Percentiles rank a stretch among this genome's conserved stretches.
Conservation (phyloP, 2,797 vertebrate genomes). For the Netta rufina region DNA sequence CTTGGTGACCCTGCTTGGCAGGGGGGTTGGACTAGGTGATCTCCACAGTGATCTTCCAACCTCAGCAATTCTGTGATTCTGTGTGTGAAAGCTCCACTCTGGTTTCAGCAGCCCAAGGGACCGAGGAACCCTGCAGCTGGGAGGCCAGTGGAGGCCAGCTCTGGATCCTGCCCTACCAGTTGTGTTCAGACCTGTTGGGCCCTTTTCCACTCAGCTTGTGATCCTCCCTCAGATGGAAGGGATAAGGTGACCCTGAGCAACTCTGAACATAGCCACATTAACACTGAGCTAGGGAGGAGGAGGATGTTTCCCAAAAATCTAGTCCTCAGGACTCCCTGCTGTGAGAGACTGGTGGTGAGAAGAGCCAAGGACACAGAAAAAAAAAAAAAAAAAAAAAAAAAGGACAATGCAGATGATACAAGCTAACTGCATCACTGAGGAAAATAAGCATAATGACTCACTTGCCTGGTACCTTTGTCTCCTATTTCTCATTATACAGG, state of each 20-base stretch:
- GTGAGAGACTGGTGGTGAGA: background rate
- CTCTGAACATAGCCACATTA: conserved; percentile 23
- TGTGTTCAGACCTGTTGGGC: background rate
- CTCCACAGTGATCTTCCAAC: too few relatives aligned
- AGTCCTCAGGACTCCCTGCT: background rate
- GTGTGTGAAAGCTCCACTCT: background rate
- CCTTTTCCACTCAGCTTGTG: background rate
- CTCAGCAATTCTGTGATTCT: background rate
- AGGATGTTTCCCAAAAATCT: background rate
- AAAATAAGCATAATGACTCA: rapidly evolving
- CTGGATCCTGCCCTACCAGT: background rate
- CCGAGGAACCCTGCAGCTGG: background rate
- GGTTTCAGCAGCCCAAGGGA: background rate
- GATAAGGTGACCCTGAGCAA: background rate
- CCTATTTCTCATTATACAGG: background rate
- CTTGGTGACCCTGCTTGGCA: too few relatives aligned
- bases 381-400: background rate
- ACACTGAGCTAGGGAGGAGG: background rate
- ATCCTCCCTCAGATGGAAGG: background rate
- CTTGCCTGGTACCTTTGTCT: background rate
- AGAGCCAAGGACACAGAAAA: background rate
- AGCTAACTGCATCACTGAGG: background rate
- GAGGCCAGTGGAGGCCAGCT: background rate
- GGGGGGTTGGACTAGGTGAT: too few relatives aligned
- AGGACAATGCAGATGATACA: background rate